These are phyloP conservation scores for Homarus gammarus DNA, from an alignment of 2,888 invertebrate species.

Conservation along the genomic window DNA sequence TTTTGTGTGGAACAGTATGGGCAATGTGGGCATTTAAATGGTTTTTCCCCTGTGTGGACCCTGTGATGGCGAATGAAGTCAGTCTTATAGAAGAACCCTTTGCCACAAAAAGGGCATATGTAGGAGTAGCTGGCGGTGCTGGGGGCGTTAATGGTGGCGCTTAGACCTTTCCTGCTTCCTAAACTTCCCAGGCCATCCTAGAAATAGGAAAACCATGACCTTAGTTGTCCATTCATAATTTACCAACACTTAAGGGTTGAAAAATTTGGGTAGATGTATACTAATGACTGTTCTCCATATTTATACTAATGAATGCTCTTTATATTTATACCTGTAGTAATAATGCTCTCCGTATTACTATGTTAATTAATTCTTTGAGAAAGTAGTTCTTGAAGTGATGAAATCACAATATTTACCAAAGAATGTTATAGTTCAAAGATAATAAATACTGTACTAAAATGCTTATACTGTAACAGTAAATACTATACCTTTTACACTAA, in stretches of 20 bases:
- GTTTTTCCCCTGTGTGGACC: conserved; percentile 50
- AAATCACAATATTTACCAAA: too few species aligned
- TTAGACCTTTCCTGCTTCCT: conserved; percentile 12
- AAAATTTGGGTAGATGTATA: not conserved
- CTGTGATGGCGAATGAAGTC: conserved; percentile 25
- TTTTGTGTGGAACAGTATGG: conserved; percentile 37
- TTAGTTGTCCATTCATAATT: conserved; percentile 29
- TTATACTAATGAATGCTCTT: too few species aligned
- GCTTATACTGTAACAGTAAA: not conserved
- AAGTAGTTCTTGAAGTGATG: too few species aligned
- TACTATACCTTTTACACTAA: not conserved
- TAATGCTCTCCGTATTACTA: too few species aligned
- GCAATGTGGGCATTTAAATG: conserved; percentile 39
- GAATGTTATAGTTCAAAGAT: too few species aligned
- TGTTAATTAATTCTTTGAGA: too few species aligned
- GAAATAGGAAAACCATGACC: conserved; percentile 59
- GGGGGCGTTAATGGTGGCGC: not conserved
- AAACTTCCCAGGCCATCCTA: conserved; percentile 26
- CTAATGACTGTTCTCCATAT: not conserved
- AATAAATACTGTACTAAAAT: not conserved
- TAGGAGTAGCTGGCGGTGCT: not conserved
- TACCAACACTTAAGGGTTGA: not conserved
- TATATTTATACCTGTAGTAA: too few species aligned
- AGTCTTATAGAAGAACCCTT: conserved; percentile 32
- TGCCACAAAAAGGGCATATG: conserved; percentile 32